These are phyloP conservation scores for Cyprinodon tularosa DNA, from an alignment of 2,113 vertebrate genomes.

Conservation along the genomic window DNA sequence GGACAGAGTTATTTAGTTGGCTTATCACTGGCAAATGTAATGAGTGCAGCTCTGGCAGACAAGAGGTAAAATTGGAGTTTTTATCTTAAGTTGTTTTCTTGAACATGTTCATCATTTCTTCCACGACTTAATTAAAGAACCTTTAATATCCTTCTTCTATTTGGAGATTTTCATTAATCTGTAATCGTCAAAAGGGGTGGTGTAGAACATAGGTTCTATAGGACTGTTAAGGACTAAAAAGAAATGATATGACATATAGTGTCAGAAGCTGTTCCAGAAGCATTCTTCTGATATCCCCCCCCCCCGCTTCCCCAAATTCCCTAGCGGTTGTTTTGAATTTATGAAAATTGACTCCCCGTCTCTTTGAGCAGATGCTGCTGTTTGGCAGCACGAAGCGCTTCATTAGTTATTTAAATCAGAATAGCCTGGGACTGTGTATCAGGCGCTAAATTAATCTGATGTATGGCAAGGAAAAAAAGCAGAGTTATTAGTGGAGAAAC, in stretches of 20 bases:
- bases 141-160: not conserved
- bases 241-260: not conserved
- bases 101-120: not conserved
- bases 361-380: constrained; percentile 71
- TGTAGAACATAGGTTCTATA: not conserved
- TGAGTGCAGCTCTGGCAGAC: no score
- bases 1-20: no score
- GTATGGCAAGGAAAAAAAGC: constrained; percentile 47
- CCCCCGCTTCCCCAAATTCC: constrained; percentile 32
- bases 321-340: constrained; percentile 61
- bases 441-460: constrained; percentile 68
- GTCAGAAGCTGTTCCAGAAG: constrained; percentile 10
- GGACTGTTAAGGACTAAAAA: not conserved
- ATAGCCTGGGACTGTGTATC: constrained; percentile 56
- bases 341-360: constrained; percentile 69
- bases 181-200: no score
- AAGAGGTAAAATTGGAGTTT: not conserved
- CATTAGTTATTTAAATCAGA: constrained; percentile 76
- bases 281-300: constrained; percentile 18
- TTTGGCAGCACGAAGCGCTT: constrained; percentile 65
- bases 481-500: constrained; percentile 58
- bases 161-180: not conserved
- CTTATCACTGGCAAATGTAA: no score
- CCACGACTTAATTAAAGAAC: not conserved
- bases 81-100: not conserved